A percentile compares a stretch with the other conserved stretches of the same genome.
Evolutionary conservation across 1,140 invertebrate species (phyloP).

Genomic region (Chironomus striatipennis): DNA sequence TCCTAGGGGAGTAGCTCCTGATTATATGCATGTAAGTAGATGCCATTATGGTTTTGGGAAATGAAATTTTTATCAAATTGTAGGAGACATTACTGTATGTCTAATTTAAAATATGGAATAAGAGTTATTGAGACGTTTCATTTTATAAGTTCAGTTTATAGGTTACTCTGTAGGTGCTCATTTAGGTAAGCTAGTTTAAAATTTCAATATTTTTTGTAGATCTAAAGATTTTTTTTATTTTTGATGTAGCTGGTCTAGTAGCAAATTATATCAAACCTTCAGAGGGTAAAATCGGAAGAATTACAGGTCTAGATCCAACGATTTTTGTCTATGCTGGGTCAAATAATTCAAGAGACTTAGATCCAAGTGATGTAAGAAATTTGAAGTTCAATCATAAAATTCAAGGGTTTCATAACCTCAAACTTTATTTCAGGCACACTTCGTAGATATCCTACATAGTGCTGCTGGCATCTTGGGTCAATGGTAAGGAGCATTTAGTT

Average conservation of each 20-base stretch:
- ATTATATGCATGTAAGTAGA: constrained; percentile 50
- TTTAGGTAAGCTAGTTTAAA: constrained; percentile 45
- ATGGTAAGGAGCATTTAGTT: constrained; percentile 44
- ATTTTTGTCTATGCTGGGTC: constrained; percentile 73
- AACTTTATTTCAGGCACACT: constrained; percentile 48
- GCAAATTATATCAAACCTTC: constrained; percentile 60
- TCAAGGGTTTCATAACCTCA: too few relatives aligned
- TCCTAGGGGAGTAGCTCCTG: constrained; percentile 60
- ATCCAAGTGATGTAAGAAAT: constrained; percentile 54
- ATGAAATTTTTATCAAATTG: too few relatives aligned
- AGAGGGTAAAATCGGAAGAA: constrained; percentile 62
- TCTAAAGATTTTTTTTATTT: neutral
- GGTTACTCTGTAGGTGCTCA: constrained; percentile 81
- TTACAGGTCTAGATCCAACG: constrained; percentile 76
- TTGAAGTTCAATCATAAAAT: too few relatives aligned
- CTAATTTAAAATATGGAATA: too few relatives aligned
- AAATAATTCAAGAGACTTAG: constrained; percentile 70
- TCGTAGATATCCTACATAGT: constrained; percentile 83
- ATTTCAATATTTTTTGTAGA: neutral
- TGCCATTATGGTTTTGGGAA: too few relatives aligned
- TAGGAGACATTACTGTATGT: too few relatives aligned
- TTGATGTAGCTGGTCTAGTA: constrained; percentile 51
- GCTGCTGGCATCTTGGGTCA: constrained; percentile 76
- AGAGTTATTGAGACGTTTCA: neutral
- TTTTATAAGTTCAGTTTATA: constrained; percentile 45